Conservation (phyloP, 2,888 invertebrate genomes). For the Pemphredon lugubris region DNA sequence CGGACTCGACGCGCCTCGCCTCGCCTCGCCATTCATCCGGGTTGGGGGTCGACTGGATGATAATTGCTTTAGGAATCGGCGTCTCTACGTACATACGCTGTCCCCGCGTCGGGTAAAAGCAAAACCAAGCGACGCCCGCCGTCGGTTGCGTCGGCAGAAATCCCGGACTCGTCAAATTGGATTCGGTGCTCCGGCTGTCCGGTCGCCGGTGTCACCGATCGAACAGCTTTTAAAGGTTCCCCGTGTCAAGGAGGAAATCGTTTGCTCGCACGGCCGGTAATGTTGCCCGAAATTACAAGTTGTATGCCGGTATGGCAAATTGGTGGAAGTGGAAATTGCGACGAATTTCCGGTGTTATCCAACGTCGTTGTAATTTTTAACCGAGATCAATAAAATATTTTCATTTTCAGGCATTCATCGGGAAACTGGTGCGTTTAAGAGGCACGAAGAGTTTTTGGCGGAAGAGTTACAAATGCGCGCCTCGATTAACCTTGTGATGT, state of each 20-base stretch:
- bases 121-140: conserved; percentile 7
- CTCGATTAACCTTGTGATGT: conserved; percentile 28
- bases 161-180: conserved; percentile 39
- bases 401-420: too few relatives aligned
- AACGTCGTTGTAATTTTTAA: too few relatives aligned
- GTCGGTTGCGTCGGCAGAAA: conserved; percentile 31
- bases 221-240: background rate
- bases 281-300: too few relatives aligned
- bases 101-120: conserved; percentile 2
- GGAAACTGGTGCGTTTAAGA: too few relatives aligned
- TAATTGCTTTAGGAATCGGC: conserved; percentile 61
- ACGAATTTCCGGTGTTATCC: too few relatives aligned
- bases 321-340: too few relatives aligned
- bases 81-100: conserved; percentile 25
- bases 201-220: conserved; percentile 9
- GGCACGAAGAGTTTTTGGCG: background rate
- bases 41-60: conserved; percentile 39
- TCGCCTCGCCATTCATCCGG: conserved; percentile 39
- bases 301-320: too few relatives aligned
- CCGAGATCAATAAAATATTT: too few relatives aligned
- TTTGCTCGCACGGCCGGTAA: background rate
- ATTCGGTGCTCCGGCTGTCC: conserved; percentile 28
- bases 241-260: background rate
- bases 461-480: conserved; percentile 2
- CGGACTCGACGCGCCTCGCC: conserved; percentile 41